Evolutionary conservation across 2,113 vertebrate genomes (phyloP), one percentile per base, ranked within the genome.

Genomic region (Hippolais icterina): DNA sequence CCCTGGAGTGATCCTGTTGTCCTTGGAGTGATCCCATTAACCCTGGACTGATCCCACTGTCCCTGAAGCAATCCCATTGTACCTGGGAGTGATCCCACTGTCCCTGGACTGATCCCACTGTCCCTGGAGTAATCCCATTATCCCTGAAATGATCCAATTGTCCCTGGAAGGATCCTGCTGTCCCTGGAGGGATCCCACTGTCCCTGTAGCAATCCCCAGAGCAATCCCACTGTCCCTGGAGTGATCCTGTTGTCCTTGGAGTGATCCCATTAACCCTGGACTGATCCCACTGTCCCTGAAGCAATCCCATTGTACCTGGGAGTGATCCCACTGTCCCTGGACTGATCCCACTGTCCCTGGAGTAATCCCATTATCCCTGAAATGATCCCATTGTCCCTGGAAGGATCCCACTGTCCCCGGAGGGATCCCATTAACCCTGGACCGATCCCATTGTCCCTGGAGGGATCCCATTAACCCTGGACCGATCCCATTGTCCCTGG

Each of bases 341-440:
- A 13, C 19, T 0, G 3, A 59, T 46, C 41, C 24, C 41, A 74
- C 0, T 59, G 0, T 17, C 28, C 28, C 25, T 6, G 4, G 1
- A 3, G 15, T 0, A 0, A 23, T n/a, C 37, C 50, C 19, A 1
- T 0, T 17, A 0, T 7, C 54, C 8, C 29, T 3, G 5, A 1
- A 15, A 11, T 0, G 1, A 39, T 76, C 20, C 21, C 12, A 20
- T 0, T 60, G 0, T 7, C 35, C 39, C 27, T 4, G 4, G 3
- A 4, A 16, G 0, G 0, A 20, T 27, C n/a, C 53, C 15, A 1
- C 1, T 17, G 0, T 7, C 52, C 19, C 29, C 3, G 10, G 3
- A 27, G 25, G 0, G 9, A 66, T 66, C 12, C 23, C 44, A 27
- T 1, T 66, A 1, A 11, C 42, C 35, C 25, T 6, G 7, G 4